phyloP scores from a whole-genome alignment of 2,888 invertebrate genomes.

The Lithodes maja region DNA sequence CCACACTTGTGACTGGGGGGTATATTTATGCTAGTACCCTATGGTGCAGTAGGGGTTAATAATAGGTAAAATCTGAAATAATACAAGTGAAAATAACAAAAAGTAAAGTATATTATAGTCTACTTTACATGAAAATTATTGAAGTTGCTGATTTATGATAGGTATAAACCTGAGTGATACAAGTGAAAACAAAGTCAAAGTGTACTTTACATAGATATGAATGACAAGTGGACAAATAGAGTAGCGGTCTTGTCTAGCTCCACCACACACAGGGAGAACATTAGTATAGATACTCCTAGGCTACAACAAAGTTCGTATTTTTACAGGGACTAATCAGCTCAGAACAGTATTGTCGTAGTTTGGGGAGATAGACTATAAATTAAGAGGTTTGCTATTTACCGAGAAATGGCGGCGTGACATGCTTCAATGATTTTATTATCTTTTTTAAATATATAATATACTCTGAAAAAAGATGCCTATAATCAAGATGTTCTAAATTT shows the following conservation, averaged over 20 bases:
- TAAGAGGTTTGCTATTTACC: neutral
- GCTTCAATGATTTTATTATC: neutral
- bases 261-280: conserved; percentile 6
- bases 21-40: too few species aligned
- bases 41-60: too few species aligned
- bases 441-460: neutral
- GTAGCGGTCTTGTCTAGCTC: neutral
- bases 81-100: too few species aligned
- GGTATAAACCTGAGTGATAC: too few species aligned
- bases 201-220: too few species aligned
- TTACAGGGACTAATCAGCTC: neutral
- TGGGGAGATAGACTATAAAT: neutral
- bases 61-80: too few species aligned
- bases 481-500: neutral
- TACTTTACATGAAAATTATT: too few species aligned
- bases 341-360: conserved; percentile 7
- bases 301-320: conserved; percentile 11
- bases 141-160: too few species aligned
- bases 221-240: neutral
- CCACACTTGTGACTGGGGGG: too few species aligned
- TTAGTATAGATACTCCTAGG: neutral
- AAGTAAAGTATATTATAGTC: too few species aligned
- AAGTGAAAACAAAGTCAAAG: too few species aligned
- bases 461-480: neutral
- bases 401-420: neutral